Evolutionary conservation across 2,888 invertebrate species (phyloP).

Genomic region (Esperia sulphurella): DNA sequence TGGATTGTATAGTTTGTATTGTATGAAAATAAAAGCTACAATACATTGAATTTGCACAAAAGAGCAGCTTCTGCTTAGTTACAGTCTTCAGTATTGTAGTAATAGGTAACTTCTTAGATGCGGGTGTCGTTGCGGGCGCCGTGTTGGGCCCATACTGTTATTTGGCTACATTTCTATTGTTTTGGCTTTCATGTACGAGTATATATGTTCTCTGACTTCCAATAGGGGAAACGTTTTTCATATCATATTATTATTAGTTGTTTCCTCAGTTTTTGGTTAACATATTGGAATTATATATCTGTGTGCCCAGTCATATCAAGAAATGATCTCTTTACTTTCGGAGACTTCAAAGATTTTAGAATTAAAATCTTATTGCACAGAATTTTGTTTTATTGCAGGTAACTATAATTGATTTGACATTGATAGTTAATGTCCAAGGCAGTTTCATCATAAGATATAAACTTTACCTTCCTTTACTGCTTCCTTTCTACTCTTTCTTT

Average conservation of each 20-base stretch:
- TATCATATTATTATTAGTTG: too few species aligned
- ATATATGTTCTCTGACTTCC: too few species aligned
- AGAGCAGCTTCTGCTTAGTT: conserved; percentile 53
- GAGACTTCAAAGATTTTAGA: too few species aligned
- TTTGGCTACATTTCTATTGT: not conserved
- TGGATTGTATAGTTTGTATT: conserved; percentile 48
- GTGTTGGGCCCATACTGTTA: not conserved
- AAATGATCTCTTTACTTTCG: too few species aligned
- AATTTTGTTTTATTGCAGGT: too few species aligned
- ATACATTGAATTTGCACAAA: conserved; percentile 49
- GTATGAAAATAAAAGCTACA: conserved; percentile 41
- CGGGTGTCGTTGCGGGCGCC: conserved; percentile 32
- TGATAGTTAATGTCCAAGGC: too few species aligned
- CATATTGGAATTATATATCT: too few species aligned
- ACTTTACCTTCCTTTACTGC: not conserved
- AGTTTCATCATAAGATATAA: not conserved
- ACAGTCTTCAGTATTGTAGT: conserved; percentile 51
- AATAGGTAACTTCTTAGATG: conserved; percentile 39
- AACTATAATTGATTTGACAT: too few species aligned
- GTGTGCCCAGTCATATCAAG: too few species aligned
- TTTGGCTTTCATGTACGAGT: not conserved
- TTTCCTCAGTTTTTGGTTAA: too few species aligned
- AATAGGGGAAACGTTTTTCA: too few species aligned
- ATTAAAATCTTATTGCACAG: too few species aligned
- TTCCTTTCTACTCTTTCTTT: conserved; percentile 2